Evolutionary conservation across 2,113 vertebrate genomes (phyloP), one percentile per base, ranked within the genome.

Genomic region (Cacatua alba): DNA sequence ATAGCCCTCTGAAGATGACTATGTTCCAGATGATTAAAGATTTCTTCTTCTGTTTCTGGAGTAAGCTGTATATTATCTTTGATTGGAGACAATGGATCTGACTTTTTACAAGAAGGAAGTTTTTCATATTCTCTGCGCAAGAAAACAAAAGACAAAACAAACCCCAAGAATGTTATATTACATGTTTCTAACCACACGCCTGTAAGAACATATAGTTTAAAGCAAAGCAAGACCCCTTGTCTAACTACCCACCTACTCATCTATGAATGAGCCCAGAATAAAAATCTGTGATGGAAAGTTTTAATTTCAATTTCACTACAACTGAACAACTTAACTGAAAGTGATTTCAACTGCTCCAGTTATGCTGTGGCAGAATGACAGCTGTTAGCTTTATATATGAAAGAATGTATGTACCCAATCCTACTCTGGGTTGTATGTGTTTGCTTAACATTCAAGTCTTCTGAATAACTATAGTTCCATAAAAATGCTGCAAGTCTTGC

Each of bases 61-160:
- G 97, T 98, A 52, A 98, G 96, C 13, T 97, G 91, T 88, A 99
- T 94, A 53, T 98, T 99, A 94, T 99, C 98, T 96, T 98, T 98
- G 87, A 98, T 95, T 28, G 98, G 98, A 94, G 98, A 99, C 96
- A 99, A 96, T 4, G 98, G 98, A 48, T 98, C 90, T 82, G 95
- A 95, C 87, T 98, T 99, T 88, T 97, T 98, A 94, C 88, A 97
- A 46, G 97, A 89, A 37, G 76, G 90, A 83, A 99, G 95, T 87
- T 97, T 99, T 81, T 98, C 97, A 33, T 94, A 96, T 12, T 98
- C 98, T 95, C 99, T 99, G 97, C 35, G 97, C 87, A 95, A 94
- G 96, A 71, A 39, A 23, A 43, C 17, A 88, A 59, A 75, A 75
- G 19, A 91, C 25, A 92, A 92, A 86, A 82, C 11, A 90, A 41